Evolutionary conservation across 2,113 vertebrate genomes (phyloP), one percentile per base, ranked within the genome.

Genomic region (Cranoglanis bouderius): DNA sequence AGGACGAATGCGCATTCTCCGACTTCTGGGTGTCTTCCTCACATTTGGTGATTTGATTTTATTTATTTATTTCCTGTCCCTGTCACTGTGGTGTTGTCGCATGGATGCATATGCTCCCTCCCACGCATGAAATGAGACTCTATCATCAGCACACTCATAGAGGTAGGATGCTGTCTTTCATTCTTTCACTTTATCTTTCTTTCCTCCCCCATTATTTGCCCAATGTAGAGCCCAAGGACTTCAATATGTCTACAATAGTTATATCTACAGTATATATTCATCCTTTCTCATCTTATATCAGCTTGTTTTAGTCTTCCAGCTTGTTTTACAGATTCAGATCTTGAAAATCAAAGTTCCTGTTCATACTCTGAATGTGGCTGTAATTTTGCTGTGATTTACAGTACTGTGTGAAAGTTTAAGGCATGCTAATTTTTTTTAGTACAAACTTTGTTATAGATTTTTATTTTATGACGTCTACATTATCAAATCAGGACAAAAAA

Each of bases 301-400:
- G 46, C 8, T 49, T 49, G n/a, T n/a, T n/a, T n/a, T n/a, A 74
- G n/a, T 40, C 24, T 43, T n/a, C 26, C 46, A 55, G 78, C n/a
- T 35, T 24, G 4, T 35, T 59, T 59, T 59, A 24, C 53, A 59
- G 81, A 82, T 40, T 26, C 32, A 12, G 55, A 59, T 6, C 18
- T 74, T 38, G 18, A 32, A 80, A n/a, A 29, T 65, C 61, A 87
- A 13, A 38, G 14, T 57, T 59, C 38, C 2, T 53, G 40, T n/a
- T 65, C 26, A 18, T 40, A 24, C 35, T 43, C 53, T 4, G 35
- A 21, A 29, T 65, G 75, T 16, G 86, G 88, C 87, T 32, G 82
- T 32, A 91, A 77, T 87, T 74, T 29, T 80, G 78, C 78, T 21
- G 57, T 91, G 82, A 90, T 88, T 87, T 80, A 88, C n/a, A n/a